Base-by-base conservation (phyloP, 1,140 invertebrate genomes). In the Micrasema minimum region DNA sequence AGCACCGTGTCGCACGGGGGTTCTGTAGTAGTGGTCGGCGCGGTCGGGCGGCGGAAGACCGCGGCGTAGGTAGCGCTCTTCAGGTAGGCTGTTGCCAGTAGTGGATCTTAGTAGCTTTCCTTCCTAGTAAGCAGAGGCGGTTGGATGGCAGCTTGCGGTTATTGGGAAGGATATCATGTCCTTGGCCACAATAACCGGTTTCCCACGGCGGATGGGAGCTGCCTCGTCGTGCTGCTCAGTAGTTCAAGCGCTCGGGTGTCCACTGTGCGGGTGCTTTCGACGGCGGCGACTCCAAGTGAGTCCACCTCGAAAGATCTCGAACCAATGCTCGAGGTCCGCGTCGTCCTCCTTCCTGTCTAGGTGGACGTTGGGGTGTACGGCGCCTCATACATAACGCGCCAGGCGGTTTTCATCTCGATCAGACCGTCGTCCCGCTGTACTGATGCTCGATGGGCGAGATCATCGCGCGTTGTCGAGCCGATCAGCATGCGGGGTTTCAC, bases 121-220 rank as follows among this genome's bases (percentile, higher is more conserved):
- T 23, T n/a, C 72, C 72, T 1, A 72, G 45, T 1, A n/a, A 12
- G 50, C 12, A 23, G 2, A 72, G 59, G 1, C 72, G 72, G 16
- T 72, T 74, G 20, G 38, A n/a, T 16, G 0, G 68, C n/a, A n/a
- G n/a, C n/a, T n/a, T n/a, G n/a, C n/a, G n/a, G n/a, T n/a, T n/a
- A n/a, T n/a, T n/a, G n/a, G n/a, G n/a, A n/a, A n/a, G n/a, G n/a
- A n/a, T n/a, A n/a, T n/a, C n/a, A n/a, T n/a, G n/a, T 59, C 38
- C 1, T 20, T 16, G 64, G 72, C 71, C 72, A 70, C 1, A 75
- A 16, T 0, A 77, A 22, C 1, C 66, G 0, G 72, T 76, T 23
- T 20, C 46, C 67, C 26, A 66, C 14, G 18, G 1, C 46, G 2
- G 66, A 23, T 16, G 16, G 9, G 7, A 67, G 38, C 7, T 23